These are phyloP conservation scores for Caenorhabditis sulstoni DNA, from an alignment of 2,888 invertebrate species.

Conservation along the genomic window DNA sequence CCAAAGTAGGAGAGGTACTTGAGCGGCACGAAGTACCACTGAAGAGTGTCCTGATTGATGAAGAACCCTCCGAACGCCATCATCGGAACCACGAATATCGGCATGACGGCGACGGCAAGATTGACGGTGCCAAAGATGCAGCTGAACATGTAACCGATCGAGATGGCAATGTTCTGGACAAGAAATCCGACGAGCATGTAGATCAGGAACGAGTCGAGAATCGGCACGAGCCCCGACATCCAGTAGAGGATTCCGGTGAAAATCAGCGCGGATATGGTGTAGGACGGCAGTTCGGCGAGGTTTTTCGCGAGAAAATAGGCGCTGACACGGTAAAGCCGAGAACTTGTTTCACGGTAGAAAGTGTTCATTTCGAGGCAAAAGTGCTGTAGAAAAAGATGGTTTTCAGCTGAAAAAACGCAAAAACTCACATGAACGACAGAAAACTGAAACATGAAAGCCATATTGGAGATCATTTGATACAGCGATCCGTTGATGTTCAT, in stretches of 20 bases:
- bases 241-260: constrained; percentile 91
- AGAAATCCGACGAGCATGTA: constrained; percentile 82
- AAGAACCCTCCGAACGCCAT: constrained; percentile 89
- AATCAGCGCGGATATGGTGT: constrained; percentile 88
- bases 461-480: constrained; percentile 92
- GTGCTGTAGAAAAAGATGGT: constrained; percentile 37
- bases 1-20: constrained; percentile 81
- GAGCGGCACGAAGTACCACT: constrained; percentile 81
- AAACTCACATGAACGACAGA: constrained; percentile 89
- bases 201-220: constrained; percentile 83
- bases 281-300: constrained; percentile 89
- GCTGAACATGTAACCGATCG: constrained; percentile 88
- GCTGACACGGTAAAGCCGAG: constrained; percentile 92
- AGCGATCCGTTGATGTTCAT: constrained; percentile 95
- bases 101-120: constrained; percentile 91
- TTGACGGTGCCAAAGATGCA: constrained; percentile 88
- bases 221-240: constrained; percentile 87
- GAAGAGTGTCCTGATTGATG: constrained; percentile 86
- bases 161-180: constrained; percentile 77
- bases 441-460: constrained; percentile 96
- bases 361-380: constrained; percentile 88
- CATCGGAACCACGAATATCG: constrained; percentile 93
- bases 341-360: constrained; percentile 91
- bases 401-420: constrained; percentile 2
- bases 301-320: constrained; percentile 92